Conservation (phyloP, 2,797 vertebrate genomes). For the Malurus leucopterus region DNA sequence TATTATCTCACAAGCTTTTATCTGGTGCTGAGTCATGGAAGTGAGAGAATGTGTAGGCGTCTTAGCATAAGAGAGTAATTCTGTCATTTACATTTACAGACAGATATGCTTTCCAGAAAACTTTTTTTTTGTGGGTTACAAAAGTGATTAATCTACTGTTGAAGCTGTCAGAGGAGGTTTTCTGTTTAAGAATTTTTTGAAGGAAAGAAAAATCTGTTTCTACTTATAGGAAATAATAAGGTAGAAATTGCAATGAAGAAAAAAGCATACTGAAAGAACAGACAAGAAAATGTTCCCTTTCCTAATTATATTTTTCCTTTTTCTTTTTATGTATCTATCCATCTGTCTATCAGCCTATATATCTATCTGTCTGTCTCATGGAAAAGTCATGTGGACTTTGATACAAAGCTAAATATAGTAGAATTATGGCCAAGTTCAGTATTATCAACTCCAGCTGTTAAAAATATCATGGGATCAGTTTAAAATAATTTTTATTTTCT, state of each 20-base stretch:
- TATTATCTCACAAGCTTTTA: conserved; percentile 61
- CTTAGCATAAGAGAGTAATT: conserved; percentile 68
- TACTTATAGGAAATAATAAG: conserved; percentile 57
- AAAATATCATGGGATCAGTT: background rate
- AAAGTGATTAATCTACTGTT: conserved; percentile 72
- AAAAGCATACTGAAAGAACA: conserved; percentile 19
- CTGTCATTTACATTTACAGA: conserved; percentile 71
- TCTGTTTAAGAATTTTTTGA: conserved; percentile 63
- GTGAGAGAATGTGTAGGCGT: conserved; percentile 74
- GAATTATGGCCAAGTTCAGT: background rate
- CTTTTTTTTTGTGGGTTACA: conserved; percentile 69
- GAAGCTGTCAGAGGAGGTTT: conserved; percentile 68
- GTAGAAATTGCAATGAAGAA: conserved; percentile 5
- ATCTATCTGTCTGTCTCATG: background rate
- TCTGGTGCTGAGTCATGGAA: conserved; percentile 76
- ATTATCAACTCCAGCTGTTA: conserved; percentile 31
- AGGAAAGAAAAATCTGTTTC: conserved; percentile 53
- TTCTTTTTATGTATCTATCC: conserved; percentile 35
- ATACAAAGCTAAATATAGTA: conserved; percentile 21
- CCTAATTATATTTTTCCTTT: conserved; percentile 25
- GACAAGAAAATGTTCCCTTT: conserved; percentile 37
- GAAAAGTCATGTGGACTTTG: background rate
- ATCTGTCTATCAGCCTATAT: conserved; percentile 15
- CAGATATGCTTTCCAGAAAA: conserved; percentile 80
- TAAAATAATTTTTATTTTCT: background rate